Percentiles rank a stretch among this genome's conserved stretches.
Evolutionary conservation across 2,888 invertebrate genomes (phyloP).

Genomic region (Conops quadrifasciatus): DNA sequence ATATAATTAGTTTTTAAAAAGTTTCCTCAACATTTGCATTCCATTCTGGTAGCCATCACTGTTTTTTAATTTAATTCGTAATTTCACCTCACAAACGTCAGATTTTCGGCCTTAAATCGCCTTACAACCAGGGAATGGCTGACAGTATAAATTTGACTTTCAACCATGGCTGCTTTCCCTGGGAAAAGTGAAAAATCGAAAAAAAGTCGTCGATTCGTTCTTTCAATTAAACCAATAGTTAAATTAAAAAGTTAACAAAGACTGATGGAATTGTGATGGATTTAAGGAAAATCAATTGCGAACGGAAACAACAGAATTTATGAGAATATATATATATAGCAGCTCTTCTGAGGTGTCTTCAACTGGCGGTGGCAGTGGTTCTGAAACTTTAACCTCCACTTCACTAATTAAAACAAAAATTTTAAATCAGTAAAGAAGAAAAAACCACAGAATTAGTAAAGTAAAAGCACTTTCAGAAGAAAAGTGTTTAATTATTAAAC

Average conservation of each 20-base stretch:
- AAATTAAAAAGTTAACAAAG: slow-evolving; percentile 55
- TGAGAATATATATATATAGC: slow-evolving; percentile 11
- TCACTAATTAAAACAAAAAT: background rate
- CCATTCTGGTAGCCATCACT: no score
- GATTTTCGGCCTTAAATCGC: slow-evolving; percentile 73
- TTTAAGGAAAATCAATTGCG: slow-evolving; percentile 43
- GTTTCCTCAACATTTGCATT: no score
- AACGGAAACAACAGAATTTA: background rate
- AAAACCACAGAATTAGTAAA: no score
- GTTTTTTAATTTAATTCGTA: no score
- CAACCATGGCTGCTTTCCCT: slow-evolving; percentile 84
- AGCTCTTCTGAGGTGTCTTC: background rate
- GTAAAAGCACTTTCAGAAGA: background rate
- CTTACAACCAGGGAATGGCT: slow-evolving; percentile 89
- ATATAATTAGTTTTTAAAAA: no score
- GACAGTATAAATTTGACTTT: slow-evolving; percentile 97
- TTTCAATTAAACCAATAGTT: slow-evolving; percentile 59
- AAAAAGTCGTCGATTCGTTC: slow-evolving; percentile 49
- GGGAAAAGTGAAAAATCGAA: slow-evolving; percentile 66
- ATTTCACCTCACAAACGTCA: slow-evolving; percentile 23
- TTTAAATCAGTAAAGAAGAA: background rate
- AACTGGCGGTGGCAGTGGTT: slow-evolving; percentile 8
- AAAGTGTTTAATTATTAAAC: slow-evolving; percentile 5
- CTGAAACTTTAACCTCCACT: slow-evolving; percentile 6
- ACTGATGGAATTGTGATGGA: slow-evolving; percentile 42